Conservation (phyloP, 2,113 vertebrate genomes). For the Pelmatolapia mariae region DNA sequence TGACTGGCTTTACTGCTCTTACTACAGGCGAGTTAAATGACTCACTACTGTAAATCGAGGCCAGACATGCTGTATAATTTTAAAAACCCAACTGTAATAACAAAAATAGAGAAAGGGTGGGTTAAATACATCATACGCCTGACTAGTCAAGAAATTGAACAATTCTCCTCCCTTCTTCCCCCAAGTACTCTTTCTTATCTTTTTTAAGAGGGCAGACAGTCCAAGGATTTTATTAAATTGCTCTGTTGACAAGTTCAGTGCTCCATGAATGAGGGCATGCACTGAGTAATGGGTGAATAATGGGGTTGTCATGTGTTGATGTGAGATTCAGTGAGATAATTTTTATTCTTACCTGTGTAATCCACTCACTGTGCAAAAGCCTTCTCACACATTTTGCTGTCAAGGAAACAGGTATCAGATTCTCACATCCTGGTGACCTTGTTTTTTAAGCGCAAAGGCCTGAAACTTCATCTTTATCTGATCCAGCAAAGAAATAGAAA, state of each 20-base stretch:
- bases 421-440: slow-evolving; percentile 42
- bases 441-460: background rate
- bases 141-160: background rate
- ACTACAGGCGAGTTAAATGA: background rate
- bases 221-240: slow-evolving; percentile 8
- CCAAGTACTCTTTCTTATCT: background rate
- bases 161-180: background rate
- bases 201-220: background rate
- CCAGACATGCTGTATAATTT: background rate
- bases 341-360: slow-evolving; percentile 4
- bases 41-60: background rate
- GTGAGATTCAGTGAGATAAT: background rate
- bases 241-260: background rate
- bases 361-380: background rate
- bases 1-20: background rate
- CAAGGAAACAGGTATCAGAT: slow-evolving; percentile 28
- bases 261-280: background rate
- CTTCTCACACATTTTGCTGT: background rate
- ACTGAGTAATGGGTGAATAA: background rate
- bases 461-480: slow-evolving; percentile 6
- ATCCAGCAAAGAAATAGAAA: background rate
- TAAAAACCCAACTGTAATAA: background rate
- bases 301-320: background rate
- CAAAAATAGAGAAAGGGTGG: background rate
- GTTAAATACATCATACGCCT: background rate